Conservation (phyloP, 2,797 vertebrate genomes). For the Echiichthys vipera region DNA sequence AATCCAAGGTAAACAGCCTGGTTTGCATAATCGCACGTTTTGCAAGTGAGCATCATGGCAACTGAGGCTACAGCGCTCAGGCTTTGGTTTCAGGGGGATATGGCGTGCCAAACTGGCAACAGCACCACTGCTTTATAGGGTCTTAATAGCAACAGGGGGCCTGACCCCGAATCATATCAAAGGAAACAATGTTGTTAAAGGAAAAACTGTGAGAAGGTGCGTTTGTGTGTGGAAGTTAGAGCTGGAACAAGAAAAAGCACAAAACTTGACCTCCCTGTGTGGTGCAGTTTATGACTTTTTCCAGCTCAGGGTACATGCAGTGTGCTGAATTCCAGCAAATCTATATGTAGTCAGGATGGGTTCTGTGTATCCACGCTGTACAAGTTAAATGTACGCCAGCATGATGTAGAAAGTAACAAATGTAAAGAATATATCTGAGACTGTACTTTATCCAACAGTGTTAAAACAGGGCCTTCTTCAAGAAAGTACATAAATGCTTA, state of each 20-base stretch:
- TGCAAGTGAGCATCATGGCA: slow-evolving; percentile 58
- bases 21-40: slow-evolving; percentile 76
- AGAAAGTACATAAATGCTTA: neutral
- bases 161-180: slow-evolving; percentile 67
- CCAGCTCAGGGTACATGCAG: slow-evolving; percentile 15
- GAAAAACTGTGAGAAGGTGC: slow-evolving; percentile 42
- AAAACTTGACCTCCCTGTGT: slow-evolving; percentile 52
- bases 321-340: slow-evolving; percentile 18
- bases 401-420: slow-evolving; percentile 3
- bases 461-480: neutral
- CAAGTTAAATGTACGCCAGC: neutral
- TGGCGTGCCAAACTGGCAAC: slow-evolving; percentile 56
- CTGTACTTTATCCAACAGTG: neutral
- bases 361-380: neutral
- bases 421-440: neutral
- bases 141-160: slow-evolving; percentile 61
- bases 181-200: slow-evolving; percentile 52
- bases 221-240: slow-evolving; percentile 47
- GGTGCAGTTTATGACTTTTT: slow-evolving; percentile 49
- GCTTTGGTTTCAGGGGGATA: slow-evolving; percentile 59
- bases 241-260: slow-evolving; percentile 50
- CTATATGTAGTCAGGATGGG: slow-evolving; percentile 13
- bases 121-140: slow-evolving; percentile 53
- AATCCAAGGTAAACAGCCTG: slow-evolving; percentile 86
- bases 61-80: slow-evolving; percentile 11